Base-by-base conservation (phyloP, 2,113 vertebrate species). In the Brienomyrus longianalis region DNA sequence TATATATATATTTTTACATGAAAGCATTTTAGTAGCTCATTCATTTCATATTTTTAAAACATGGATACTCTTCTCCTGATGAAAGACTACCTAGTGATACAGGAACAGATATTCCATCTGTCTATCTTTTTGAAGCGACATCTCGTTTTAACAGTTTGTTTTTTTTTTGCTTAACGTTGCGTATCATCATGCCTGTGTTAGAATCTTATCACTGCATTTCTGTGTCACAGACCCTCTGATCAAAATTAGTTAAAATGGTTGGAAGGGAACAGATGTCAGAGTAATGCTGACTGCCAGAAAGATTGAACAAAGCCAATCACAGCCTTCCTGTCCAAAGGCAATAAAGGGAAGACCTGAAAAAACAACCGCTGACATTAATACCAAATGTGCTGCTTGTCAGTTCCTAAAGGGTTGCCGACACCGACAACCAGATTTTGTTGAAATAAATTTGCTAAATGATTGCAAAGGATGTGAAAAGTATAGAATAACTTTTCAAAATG, bases 261-360 rank as follows among this genome's bases (percentile, higher is more conserved):
- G 97, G 97, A 97, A 97, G 97, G 95, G 97, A 98, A 97, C 97
- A 98, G 97, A 99, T 98, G 97, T 98, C 97, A 97, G 96, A 96
- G 96, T 95, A 95, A 95, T 93, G 94, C 95, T 94, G 95, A 95
- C 95, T 97, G 97, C 97, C 97, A 97, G 97, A 96, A 96, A 97
- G 96, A 95, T 95, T 96, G 96, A 97, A 97, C 96, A 97, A 97
- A 98, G 96, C 96, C 97, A 97, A 97, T 97, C 96, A 97, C 96
- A 95, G 96, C 95, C 96, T 97, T 96, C 96, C 96, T 96, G 96
- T 97, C 97, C 97, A 96, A 97, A 95, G 95, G 95, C 95, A 96
- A 96, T 96, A 97, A 85, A 96, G 96, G 95, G 93, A 91, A 96
- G 96, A 96, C 96, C 96, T 97, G 93, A 94, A 94, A 70, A 95